Conservation (phyloP, 2,888 invertebrate species). For the Phalangium opilio region DNA sequence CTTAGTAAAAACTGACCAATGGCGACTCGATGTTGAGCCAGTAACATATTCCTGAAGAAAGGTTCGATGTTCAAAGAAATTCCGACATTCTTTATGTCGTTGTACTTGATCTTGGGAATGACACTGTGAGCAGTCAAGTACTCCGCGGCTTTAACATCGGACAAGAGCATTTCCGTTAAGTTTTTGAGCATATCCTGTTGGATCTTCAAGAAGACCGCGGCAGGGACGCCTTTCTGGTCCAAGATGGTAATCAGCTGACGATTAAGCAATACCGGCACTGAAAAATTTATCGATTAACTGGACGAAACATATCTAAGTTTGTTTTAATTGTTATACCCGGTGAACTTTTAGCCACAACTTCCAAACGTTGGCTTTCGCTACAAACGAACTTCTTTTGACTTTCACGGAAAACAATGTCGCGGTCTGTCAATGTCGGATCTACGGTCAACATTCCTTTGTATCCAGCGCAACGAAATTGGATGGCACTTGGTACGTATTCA, state of each 20-base stretch:
- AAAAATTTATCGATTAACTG: no score
- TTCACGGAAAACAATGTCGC: no score
- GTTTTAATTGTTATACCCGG: no score
- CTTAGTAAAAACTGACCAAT: constrained; percentile 13
- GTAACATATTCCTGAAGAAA: constrained; percentile 9
- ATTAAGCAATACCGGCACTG: constrained; percentile 21
- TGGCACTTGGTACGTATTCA: constrained; percentile 4
- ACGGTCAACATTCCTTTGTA: no score
- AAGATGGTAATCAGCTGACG: constrained; percentile 21
- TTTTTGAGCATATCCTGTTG: constrained; percentile 12
- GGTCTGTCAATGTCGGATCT: neutral
- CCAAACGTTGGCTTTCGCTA: neutral
- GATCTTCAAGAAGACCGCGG: constrained; percentile 11
- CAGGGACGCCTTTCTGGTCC: constrained; percentile 20
- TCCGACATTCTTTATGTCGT: constrained; percentile 6
- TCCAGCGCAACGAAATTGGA: no score
- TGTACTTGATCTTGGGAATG: constrained; percentile 1
- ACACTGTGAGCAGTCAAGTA: neutral
- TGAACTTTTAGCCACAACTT: no score
- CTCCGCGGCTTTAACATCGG: constrained; percentile 7
- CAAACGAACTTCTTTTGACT: no score
- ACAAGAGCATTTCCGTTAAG: constrained; percentile 9
- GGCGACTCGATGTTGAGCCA: constrained; percentile 9
- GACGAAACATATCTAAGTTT: no score
- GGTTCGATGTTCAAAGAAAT: constrained; percentile 11